These are phyloP conservation scores for Ispidina lecontei DNA, from an alignment of 2,797 vertebrate genomes.

Conservation along the genomic window DNA sequence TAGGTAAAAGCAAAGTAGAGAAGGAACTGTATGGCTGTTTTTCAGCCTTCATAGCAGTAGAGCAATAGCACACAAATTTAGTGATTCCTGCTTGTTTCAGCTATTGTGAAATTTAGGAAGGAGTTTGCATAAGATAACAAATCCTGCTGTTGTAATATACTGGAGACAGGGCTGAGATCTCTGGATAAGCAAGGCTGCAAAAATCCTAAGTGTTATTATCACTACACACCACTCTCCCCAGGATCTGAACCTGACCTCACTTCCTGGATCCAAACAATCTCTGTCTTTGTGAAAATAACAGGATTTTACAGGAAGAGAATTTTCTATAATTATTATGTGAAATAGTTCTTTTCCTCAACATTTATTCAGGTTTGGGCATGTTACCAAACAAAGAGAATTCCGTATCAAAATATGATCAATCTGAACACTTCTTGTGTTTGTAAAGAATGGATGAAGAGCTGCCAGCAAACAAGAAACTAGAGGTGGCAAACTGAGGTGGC, in stretches of 20 bases:
- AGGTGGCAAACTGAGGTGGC: neutral
- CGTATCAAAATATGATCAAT: neutral
- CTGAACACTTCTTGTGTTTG: neutral
- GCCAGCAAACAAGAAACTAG: neutral
- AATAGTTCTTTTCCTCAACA: neutral
- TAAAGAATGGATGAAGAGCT: neutral
- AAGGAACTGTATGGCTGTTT: constrained; percentile 7
- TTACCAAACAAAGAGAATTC: neutral
- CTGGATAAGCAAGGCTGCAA: constrained; percentile 50
- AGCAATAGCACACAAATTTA: constrained; percentile 23
- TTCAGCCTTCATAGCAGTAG: neutral
- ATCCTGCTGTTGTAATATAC: constrained; percentile 62
- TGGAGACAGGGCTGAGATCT: constrained; percentile 58
- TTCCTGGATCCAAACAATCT: constrained; percentile 24
- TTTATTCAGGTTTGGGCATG: neutral
- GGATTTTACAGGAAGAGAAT: constrained; percentile 21
- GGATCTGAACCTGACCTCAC: constrained; percentile 63
- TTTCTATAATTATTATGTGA: neutral
- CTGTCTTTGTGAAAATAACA: constrained; percentile 10
- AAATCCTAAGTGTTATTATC: constrained; percentile 31
- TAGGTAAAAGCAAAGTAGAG: neutral
- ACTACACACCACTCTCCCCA: constrained; percentile 21
- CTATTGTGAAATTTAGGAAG: constrained; percentile 73
- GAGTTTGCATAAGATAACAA: constrained; percentile 70
- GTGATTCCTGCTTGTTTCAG: constrained; percentile 60